Base-by-base conservation (phyloP, 2,113 vertebrate genomes). In the Nyctereutes procyonoides region DNA sequence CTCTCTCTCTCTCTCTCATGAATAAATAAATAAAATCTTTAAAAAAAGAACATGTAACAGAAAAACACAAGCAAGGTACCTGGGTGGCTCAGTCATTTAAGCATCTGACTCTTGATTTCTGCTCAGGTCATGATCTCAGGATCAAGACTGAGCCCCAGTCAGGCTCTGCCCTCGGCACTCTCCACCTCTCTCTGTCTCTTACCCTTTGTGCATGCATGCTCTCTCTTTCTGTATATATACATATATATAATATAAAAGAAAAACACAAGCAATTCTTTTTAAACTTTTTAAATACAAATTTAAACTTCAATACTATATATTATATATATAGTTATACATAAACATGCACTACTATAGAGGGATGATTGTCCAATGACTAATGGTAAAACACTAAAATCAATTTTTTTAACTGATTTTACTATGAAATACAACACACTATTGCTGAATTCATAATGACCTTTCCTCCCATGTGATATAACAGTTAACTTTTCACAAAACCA, bases 211-310 rank as follows among this genome's bases (percentile, higher is more conserved):
- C 19, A 16, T 69, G 32, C 8, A 8, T 19, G 16, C 32, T 69
- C 65, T n/a, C 30, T 30, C 30, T 67, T 13, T 69, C 8, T 69
- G 8, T n/a, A n/a, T n/a, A 35, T 19, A 69, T 9, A 35, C 32
- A 69, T 32, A 67, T 16, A 67, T 32, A 67, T 32, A 63, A 63
- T 19, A 69, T n/a, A 69, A 43, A 43, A 17, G 65, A 69, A 56
- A 95, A 88, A 93, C 2, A 60, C 55, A 53, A 58, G 17, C 28
- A 95, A 96, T 58, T 89, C 3, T 93, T 77, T 63, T 24, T 63
- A 43, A 43, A 22, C 82, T 56, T 96, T 93, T 82, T 69, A 86
- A 79, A 94, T 88, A 77, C 1, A 69, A 94, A 88, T 85, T 92
- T 89, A 94, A 96, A 58, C 11, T 77, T 91, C 53, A 84, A 56